phyloP scores from a whole-genome alignment of 2,888 invertebrate genomes.

The Lucinisca nassula region DNA sequence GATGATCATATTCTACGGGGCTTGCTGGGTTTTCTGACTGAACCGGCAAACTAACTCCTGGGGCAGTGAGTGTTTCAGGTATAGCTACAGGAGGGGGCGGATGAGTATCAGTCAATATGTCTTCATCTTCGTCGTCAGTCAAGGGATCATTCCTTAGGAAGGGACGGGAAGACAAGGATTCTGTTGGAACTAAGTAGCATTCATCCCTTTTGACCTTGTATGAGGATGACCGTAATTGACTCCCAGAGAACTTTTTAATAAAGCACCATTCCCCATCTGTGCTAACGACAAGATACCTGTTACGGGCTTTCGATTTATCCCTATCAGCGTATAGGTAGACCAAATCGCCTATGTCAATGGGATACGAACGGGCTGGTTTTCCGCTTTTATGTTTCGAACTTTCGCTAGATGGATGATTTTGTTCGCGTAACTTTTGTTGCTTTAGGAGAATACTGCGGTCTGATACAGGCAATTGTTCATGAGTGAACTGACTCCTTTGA shows the following conservation, averaged over 20 bases:
- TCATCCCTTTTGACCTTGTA: constrained; percentile 62
- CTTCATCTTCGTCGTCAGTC: not conserved
- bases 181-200: constrained; percentile 36
- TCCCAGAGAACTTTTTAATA: constrained; percentile 61
- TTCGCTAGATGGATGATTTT: constrained; percentile 67
- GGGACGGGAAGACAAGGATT: not conserved
- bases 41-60: not conserved
- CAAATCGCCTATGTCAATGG: constrained; percentile 57
- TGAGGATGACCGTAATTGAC: constrained; percentile 53
- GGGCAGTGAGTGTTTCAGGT: not conserved
- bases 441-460: constrained; percentile 55
- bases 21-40: not conserved
- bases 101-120: not conserved
- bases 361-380: not conserved
- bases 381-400: constrained; percentile 50
- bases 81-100: not conserved
- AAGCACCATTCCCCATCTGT: constrained; percentile 59
- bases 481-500: constrained; percentile 70
- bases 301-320: constrained; percentile 45
- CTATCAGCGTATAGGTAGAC: constrained; percentile 58
- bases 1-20: not conserved
- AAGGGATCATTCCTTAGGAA: not conserved
- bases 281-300: constrained; percentile 60
- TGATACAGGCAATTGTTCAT: constrained; percentile 56
- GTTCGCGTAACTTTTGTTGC: constrained; percentile 40